phyloP scores from a whole-genome alignment of 2,113 vertebrate species.

The Notothenia rossii region DNA sequence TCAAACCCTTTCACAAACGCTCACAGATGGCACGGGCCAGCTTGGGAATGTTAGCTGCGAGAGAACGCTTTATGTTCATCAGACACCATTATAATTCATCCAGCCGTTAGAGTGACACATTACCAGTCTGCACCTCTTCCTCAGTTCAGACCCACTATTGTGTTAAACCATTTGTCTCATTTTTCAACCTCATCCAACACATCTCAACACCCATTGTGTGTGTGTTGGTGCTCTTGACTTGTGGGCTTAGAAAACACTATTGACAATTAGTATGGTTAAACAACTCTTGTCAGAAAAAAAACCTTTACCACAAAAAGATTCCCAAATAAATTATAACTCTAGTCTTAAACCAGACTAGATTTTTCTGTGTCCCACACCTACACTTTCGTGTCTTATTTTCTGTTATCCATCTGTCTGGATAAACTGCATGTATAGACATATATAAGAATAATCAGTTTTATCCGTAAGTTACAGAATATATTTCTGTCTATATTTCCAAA shows the following conservation, averaged over 20 bases:
- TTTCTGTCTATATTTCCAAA: slow-evolving; percentile 35
- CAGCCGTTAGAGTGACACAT: slow-evolving; percentile 37
- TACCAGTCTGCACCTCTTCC: slow-evolving; percentile 45
- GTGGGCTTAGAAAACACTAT: slow-evolving; percentile 1
- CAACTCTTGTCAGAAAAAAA: slow-evolving; percentile 29
- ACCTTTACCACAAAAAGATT: neutral
- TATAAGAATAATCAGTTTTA: slow-evolving; percentile 5
- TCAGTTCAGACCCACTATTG: slow-evolving; percentile 20
- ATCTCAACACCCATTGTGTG: slow-evolving; percentile 19
- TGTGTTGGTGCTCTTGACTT: neutral
- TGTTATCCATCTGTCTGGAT: neutral
- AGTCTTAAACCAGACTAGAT: too few species aligned
- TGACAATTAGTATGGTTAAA: slow-evolving; percentile 10
- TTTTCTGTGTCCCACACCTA: too few species aligned
- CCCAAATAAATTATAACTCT: too few species aligned
- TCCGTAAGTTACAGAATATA: neutral
- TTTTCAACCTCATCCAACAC: slow-evolving; percentile 35
- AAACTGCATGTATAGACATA: neutral
- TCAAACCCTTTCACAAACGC: slow-evolving; percentile 55
- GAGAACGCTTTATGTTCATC: slow-evolving; percentile 71
- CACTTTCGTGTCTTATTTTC: too few species aligned
- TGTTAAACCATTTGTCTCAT: slow-evolving; percentile 20
- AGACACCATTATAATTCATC: slow-evolving; percentile 69
- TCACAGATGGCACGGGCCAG: slow-evolving; percentile 75
- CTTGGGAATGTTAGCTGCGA: slow-evolving; percentile 75